Percentiles rank a stretch among this genome's conserved stretches.
phyloP scores from a whole-genome alignment of 2,797 vertebrate genomes.

The Hyperoplus lanceolatus region DNA sequence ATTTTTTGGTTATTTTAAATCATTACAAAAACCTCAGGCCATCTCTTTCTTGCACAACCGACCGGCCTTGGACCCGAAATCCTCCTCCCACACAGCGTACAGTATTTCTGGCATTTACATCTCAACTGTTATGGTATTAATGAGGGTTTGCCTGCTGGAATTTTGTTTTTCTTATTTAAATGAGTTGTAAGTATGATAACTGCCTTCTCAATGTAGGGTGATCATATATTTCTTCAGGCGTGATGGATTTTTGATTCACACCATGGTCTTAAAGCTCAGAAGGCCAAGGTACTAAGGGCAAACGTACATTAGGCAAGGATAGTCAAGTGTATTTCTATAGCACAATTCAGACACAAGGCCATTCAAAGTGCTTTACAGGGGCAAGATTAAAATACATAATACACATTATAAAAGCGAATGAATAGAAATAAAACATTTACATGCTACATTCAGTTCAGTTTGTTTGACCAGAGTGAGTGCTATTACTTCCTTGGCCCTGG shows the following conservation, averaged over 20 bases:
- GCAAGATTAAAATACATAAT: too few species aligned
- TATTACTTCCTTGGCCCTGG: too few species aligned
- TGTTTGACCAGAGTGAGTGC: too few species aligned
- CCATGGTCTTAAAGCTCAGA: background rate
- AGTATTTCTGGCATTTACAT: conserved; percentile 41
- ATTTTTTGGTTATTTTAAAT: conserved; percentile 62
- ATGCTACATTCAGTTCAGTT: too few species aligned
- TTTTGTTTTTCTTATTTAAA: conserved; percentile 31
- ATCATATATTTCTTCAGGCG: conserved; percentile 16
- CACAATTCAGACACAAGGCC: too few species aligned
- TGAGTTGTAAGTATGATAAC: background rate
- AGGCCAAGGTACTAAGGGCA: background rate
- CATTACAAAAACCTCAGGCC: conserved; percentile 63
- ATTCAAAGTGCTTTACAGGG: too few species aligned
- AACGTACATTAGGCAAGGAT: too few species aligned
- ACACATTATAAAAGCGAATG: too few species aligned
- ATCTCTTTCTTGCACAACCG: conserved; percentile 31
- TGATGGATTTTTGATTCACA: conserved; percentile 24
- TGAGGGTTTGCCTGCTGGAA: conserved; percentile 47
- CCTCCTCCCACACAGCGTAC: conserved; percentile 45
- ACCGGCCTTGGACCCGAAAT: conserved; percentile 52
- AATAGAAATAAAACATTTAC: too few species aligned
- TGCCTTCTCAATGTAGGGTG: background rate
- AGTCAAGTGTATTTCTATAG: too few species aligned
- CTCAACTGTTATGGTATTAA: background rate